These are phyloP conservation scores for Dryoscopus gambensis DNA, from an alignment of 2,113 vertebrate genomes.

Conservation along the genomic window DNA sequence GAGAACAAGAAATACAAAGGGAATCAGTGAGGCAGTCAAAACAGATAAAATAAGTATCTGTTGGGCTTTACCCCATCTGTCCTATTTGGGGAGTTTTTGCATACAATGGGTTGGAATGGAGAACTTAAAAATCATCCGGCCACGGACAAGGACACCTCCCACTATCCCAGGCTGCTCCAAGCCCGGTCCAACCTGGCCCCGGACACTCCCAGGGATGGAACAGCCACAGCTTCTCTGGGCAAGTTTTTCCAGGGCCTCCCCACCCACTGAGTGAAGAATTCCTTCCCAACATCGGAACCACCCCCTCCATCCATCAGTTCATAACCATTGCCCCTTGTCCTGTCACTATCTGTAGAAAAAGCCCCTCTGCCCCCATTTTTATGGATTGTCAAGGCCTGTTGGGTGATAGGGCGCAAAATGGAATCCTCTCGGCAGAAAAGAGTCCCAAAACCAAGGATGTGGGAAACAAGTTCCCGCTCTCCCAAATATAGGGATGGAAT, in stretches of 20 bases:
- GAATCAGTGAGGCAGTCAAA: not conserved
- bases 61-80: not conserved
- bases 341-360: not conserved
- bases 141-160: too few species aligned
- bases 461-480: not conserved
- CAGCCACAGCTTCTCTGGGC: not conserved
- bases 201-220: not conserved
- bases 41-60: too few species aligned
- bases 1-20: not conserved
- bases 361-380: too few species aligned
- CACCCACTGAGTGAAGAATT: not conserved
- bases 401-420: fast-evolving
- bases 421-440: not conserved
- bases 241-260: not conserved
- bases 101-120: not conserved
- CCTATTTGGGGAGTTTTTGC: not conserved
- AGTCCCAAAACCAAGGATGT: not conserved
- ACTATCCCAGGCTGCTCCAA: not conserved
- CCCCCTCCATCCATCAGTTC: not conserved
- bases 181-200: not conserved
- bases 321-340: not conserved
- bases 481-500: fast-evolving
- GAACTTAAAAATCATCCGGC: not conserved
- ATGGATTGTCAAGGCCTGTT: fast-evolving
- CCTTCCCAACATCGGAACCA: not conserved